These are phyloP conservation scores for Hippoglossus hippoglossus DNA, from an alignment of 2,797 vertebrate genomes.

Conservation along the genomic window DNA sequence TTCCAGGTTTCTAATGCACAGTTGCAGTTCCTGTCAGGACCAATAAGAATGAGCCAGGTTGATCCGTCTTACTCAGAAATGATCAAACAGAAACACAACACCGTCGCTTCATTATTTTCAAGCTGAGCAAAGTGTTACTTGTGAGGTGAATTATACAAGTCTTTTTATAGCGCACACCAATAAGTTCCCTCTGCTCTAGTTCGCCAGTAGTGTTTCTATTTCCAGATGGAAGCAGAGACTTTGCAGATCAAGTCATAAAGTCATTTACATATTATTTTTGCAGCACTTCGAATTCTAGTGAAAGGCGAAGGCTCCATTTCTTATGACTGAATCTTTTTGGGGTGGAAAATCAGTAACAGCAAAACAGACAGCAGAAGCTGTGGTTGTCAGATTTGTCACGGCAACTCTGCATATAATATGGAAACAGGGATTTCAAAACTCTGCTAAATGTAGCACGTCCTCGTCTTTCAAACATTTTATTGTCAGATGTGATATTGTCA, in stretches of 20 bases:
- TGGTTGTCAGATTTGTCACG: background rate
- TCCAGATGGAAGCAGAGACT: conserved; percentile 17
- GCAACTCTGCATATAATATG: background rate
- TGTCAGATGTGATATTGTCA: too few relatives aligned
- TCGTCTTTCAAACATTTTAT: too few relatives aligned
- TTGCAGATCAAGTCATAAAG: conserved; percentile 17
- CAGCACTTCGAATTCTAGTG: background rate
- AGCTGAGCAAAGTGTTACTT: conserved; percentile 1
- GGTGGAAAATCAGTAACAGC: background rate
- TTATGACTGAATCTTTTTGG: background rate
- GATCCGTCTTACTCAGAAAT: background rate
- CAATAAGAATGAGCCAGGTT: too few relatives aligned
- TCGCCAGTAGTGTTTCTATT: conserved; percentile 15
- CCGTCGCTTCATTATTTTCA: conserved; percentile 1
- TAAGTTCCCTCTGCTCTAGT: background rate
- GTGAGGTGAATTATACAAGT: background rate
- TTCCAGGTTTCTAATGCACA: too few relatives aligned
- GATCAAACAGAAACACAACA: background rate
- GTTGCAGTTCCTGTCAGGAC: too few relatives aligned
- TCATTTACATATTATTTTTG: conserved; percentile 28
- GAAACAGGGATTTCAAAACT: background rate
- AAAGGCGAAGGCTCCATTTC: background rate
- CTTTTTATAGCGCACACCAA: background rate
- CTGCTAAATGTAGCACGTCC: too few relatives aligned
- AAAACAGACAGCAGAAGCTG: too few relatives aligned